Base-by-base conservation (phyloP, 1,140 invertebrate species). In the Globodera ellingtonae region DNA sequence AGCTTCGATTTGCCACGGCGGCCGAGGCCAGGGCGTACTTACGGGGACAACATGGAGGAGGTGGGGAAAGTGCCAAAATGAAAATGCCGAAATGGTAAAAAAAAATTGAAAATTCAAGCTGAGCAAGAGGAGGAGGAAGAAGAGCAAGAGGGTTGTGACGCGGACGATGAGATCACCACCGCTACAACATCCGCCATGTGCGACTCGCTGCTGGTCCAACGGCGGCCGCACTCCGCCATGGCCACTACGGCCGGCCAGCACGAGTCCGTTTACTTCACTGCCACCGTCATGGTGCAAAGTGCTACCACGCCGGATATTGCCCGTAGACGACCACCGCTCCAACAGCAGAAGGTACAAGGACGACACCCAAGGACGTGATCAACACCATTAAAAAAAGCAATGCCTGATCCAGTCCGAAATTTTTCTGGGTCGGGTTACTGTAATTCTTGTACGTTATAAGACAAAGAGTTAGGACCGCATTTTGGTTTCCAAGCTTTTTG, bases 181-280 rank as follows among this genome's bases (percentile, higher is more conserved):
- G 24, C 62, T 0, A 70, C 24, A 35, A 77, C 75, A 7, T 77
- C 75, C 9, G 65, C 56, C 10, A 46, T 69, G 8, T 67, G 69
- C 69, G 75, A 77, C 9, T 77, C 75, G 44, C 52, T 77, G 5
- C 21, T 67, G 35, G 18, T 52, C 65, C 21, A 50, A 48, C 75
- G 48, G 13, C 52, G 75, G n/a, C 75, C 75, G 5, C 9, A 65
- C 48, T 77, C 75, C 48, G 50, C 62, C 21, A 15, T 77, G 62
- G 65, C 75, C 9, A 47, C 75, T 15, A 44, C 24, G 67, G 9
- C 35, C 13, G 44, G 69, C 50, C 75, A 77, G 69, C 75, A 59
- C 48, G 75, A 77, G 50, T 77, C 75, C 10, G 69, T 77, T 10
- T 77, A 77, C 24, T 77, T 77, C 69, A 77, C 56, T 21, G 75